Percentiles rank a stretch among this genome's conserved stretches.
Conservation (phyloP, 2,113 vertebrate species). For the Syrmaticus mikado region DNA sequence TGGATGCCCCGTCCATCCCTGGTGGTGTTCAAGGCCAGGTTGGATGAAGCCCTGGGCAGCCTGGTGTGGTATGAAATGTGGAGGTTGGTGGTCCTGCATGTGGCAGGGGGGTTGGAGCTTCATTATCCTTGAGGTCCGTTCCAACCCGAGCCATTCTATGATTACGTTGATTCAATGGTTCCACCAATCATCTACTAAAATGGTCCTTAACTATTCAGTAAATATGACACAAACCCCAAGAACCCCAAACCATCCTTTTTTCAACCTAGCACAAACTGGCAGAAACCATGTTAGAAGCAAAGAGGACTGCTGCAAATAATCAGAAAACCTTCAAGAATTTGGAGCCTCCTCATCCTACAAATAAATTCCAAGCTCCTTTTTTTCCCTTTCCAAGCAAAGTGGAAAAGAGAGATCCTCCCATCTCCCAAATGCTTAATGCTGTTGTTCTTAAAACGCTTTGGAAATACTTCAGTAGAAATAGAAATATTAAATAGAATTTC, state of each 20-base stretch:
- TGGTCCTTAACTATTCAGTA: too few species aligned
- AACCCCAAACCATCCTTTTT: not conserved
- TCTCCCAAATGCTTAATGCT: not conserved
- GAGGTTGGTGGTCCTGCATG: too few species aligned
- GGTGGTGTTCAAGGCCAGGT: too few species aligned
- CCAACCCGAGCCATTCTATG: too few species aligned
- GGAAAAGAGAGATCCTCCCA: conserved; percentile 27
- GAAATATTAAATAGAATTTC: conserved; percentile 2
- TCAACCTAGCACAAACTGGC: not conserved
- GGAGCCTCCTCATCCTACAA: not conserved
- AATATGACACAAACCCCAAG: not conserved
- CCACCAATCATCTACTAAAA: not conserved
- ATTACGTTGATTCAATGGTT: not conserved
- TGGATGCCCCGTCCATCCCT: too few species aligned
- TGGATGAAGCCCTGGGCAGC: too few species aligned
- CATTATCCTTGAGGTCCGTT: too few species aligned
- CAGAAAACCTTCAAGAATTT: conserved; percentile 17
- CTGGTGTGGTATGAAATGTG: too few species aligned
- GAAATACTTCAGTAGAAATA: conserved; percentile 41
- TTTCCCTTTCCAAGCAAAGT: conserved; percentile 24
- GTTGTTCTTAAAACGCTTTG: conserved; percentile 4
- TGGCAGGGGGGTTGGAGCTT: too few species aligned
- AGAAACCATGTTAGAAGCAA: not conserved
- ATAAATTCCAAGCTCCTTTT: conserved; percentile 43
- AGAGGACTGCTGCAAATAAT: conserved; percentile 21